Percentiles rank a stretch among this genome's conserved stretches.
Evolutionary conservation across 2,888 invertebrate species (phyloP).

Genomic region (Diaprepes abbreviatus): DNA sequence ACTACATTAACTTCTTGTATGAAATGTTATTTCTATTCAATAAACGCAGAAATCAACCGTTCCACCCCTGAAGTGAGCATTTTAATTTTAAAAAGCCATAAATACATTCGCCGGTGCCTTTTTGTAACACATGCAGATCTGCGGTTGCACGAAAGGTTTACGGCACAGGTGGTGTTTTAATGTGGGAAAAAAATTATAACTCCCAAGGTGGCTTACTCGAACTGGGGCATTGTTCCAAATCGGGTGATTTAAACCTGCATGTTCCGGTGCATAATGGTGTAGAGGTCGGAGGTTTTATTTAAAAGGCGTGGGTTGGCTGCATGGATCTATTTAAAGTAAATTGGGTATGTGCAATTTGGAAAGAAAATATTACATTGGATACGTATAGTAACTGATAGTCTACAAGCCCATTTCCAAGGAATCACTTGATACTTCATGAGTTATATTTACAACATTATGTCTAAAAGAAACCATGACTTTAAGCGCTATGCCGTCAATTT

Average conservation of each 20-base stretch:
- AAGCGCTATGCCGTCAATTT: no score
- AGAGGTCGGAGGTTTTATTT: background rate
- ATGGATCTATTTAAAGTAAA: no score
- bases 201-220: constrained; percentile 44
- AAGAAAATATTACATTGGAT: no score
- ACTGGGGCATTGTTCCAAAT: constrained; percentile 46
- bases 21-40: no score
- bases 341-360: no score
- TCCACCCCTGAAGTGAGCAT: background rate
- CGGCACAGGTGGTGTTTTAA: constrained; percentile 44
- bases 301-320: background rate
- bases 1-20: no score
- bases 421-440: no score
- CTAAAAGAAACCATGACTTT: no score
- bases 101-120: constrained; percentile 29
- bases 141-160: constrained; percentile 39
- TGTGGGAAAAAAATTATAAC: constrained; percentile 42
- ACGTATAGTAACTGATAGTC: no score
- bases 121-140: constrained; percentile 33
- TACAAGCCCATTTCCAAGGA: no score
- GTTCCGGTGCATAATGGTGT: constrained; percentile 38
- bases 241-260: constrained; percentile 41
- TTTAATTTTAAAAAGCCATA: constrained; percentile 32
- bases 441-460: no score
- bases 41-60: no score